A percentile compares a stretch with the other conserved stretches of the same genome.
These are phyloP conservation scores for Plebejus argus DNA, from an alignment of 2,888 invertebrate genomes.

Conservation along the genomic window DNA sequence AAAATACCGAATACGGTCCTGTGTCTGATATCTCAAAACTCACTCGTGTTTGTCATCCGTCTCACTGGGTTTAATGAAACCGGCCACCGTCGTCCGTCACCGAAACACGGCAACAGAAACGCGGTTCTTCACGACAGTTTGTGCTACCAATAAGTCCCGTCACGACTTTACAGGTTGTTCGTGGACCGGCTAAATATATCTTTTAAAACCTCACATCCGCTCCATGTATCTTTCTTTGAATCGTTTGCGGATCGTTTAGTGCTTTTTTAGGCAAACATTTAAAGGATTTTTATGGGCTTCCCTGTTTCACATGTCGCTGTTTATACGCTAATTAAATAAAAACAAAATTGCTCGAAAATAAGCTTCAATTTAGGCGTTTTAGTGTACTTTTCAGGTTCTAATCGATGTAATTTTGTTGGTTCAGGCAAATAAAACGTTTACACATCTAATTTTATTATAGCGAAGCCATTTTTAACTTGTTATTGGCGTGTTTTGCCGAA, in stretches of 20 bases:
- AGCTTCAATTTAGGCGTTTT: not conserved
- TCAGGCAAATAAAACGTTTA: not conserved
- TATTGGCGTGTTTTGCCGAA: not conserved
- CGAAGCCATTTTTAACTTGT: conserved; percentile 1
- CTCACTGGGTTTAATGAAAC: too few species aligned
- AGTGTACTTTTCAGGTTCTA: not conserved
- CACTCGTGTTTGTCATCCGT: too few species aligned
- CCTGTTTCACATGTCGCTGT: conserved; percentile 13
- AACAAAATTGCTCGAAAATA: not conserved
- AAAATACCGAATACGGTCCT: too few species aligned
- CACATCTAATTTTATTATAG: not conserved
- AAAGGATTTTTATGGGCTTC: conserved; percentile 19
- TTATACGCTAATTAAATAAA: not conserved
- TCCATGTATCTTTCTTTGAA: conserved; percentile 33
- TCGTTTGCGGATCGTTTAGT: conserved; percentile 26
- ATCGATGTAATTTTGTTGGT: not conserved
- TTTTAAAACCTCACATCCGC: conserved; percentile 35
- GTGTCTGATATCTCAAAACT: too few species aligned
- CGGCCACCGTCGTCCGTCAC: too few species aligned
- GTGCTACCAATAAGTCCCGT: conserved; percentile 68
- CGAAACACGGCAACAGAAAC: conserved; percentile 35
- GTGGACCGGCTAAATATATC: conserved; percentile 46
- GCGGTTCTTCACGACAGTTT: conserved; percentile 64
- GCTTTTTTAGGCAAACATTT: conserved; percentile 5
- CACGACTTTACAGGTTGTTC: conserved; percentile 59